Base-by-base conservation (phyloP, 2,888 invertebrate species). In the Uloborus plumipes region DNA sequence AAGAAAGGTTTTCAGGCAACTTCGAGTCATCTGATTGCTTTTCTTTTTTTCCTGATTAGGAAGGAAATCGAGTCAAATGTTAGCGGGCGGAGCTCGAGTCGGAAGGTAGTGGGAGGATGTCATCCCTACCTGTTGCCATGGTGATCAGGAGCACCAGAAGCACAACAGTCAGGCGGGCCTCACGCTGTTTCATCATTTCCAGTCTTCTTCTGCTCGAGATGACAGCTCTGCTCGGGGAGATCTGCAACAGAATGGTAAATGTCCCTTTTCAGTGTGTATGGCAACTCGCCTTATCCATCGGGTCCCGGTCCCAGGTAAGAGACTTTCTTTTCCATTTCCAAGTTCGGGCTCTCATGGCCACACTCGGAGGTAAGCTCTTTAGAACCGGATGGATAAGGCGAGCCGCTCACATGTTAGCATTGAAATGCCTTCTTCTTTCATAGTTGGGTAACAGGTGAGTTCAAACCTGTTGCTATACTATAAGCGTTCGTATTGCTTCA, bases 101-200 rank as follows among this genome's bases (percentile, higher is more conserved):
- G 72, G 59, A 62, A 72, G 75, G 59, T 71, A 65, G 78, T 64
- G 47, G 64, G 78, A 78, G 80, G 80, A 74, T 74, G 74, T 20
- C 69, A 74, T 74, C 74, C 80, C 73, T 80, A 80, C 80, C 80
- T 80, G 80, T 80, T 74, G 70, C 69, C 80, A 80, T 80, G 74
- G 62, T 55, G 50, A 80, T 74, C 58, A n/a, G 64, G 80, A 80
- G 67, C 22, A 73, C 61, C 62, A 80, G 80, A 74, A 80, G 80
- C 74, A 80, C 55, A 74, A 80, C 80, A 80, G 64, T 55, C 62
- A 47, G 47, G n/a, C 39, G 53, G 39, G 58, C 64, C 58, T 66
- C 61, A 72, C 53, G 74, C 73, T 67, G 55, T 55, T 58, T 31
- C 74, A 74, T 69, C 80, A 70, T 80, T 55, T 64, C 70, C 69